Conservation (phyloP, 2,888 invertebrate genomes). For the Lepidocyrtoides sp. region DNA sequence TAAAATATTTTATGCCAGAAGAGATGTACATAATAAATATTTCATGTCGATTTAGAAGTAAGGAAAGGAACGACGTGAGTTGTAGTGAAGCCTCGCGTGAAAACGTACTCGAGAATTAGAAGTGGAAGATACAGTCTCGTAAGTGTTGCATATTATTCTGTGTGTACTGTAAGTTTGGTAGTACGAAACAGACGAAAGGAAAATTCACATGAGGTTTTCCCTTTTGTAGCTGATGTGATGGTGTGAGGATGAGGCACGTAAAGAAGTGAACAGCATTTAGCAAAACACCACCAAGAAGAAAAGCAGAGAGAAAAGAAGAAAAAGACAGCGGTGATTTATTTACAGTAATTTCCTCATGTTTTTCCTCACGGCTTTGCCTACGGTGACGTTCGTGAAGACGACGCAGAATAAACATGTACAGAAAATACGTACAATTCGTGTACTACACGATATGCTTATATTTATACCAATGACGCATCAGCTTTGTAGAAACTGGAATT, state of each 20-base stretch:
- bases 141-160: too few relatives aligned
- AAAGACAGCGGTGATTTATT: conserved; percentile 79
- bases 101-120: not conserved
- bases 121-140: not conserved
- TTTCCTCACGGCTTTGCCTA: conserved; percentile 72
- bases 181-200: not conserved
- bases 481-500: too few relatives aligned
- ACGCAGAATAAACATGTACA: not conserved
- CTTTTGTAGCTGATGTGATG: not conserved
- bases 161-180: too few relatives aligned
- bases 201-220: conserved; percentile 61
- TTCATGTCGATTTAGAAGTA: conserved; percentile 61
- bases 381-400: conserved; percentile 64
- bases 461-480: too few relatives aligned
- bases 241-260: conserved; percentile 36
- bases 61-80: conserved; percentile 34
- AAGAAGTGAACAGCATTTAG: conserved; percentile 27
- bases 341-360: conserved; percentile 76
- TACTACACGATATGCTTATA: too few relatives aligned
- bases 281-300: conserved; percentile 35
- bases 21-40: conserved; percentile 45
- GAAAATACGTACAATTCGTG: not conserved
- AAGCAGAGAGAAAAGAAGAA: conserved; percentile 35
- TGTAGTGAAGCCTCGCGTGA: not conserved
- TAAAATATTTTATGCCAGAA: not conserved